Conservation (phyloP, 1,140 invertebrate genomes). For the Nephila pilipes region DNA sequence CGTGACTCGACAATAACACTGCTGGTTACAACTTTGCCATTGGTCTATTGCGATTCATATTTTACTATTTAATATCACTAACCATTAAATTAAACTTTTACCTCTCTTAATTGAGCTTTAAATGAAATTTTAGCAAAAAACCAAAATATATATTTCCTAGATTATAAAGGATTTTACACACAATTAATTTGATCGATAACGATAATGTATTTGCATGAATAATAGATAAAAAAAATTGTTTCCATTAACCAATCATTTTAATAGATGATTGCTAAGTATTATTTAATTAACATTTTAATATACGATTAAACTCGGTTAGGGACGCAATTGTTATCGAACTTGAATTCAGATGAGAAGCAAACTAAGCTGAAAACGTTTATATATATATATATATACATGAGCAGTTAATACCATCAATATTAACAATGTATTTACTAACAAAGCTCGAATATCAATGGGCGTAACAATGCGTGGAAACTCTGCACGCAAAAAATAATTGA, state of each 20-base stretch:
- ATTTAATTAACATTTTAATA: neutral
- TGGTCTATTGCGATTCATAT: too few relatives aligned
- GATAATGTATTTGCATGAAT: too few relatives aligned
- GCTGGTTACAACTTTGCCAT: too few relatives aligned
- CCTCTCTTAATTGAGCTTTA: too few relatives aligned
- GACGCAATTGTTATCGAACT: neutral
- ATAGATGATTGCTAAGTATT: neutral
- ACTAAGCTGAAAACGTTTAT: neutral
- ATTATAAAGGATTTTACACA: too few relatives aligned
- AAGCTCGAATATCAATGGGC: neutral
- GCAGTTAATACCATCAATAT: neutral
- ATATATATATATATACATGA: neutral
- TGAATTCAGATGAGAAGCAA: neutral
- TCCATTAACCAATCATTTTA: neutral
- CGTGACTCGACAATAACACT: too few relatives aligned
- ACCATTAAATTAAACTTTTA: too few relatives aligned
- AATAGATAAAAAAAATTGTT: too few relatives aligned
- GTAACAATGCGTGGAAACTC: neutral
- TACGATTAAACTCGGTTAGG: neutral
- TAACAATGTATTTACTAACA: neutral
- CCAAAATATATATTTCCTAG: too few relatives aligned
- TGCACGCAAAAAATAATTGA: neutral
- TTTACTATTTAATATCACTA: too few relatives aligned
- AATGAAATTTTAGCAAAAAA: too few relatives aligned
- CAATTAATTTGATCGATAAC: too few relatives aligned